Base-by-base conservation (phyloP, 2,888 invertebrate genomes). In the Agrilus biguttatus region DNA sequence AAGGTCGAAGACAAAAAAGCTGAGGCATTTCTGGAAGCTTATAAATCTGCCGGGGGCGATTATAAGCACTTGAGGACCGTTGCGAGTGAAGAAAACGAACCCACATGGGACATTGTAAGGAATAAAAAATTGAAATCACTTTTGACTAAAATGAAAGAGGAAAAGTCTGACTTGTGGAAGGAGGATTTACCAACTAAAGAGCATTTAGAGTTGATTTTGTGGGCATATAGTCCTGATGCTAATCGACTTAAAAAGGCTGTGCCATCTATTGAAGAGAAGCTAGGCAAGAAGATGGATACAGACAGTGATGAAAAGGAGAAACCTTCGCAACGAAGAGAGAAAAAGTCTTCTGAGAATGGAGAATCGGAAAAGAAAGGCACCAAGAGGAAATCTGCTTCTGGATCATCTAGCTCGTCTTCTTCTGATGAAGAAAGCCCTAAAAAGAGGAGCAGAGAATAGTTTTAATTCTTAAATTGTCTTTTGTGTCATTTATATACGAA, bases 161-260 rank as follows among this genome's bases (percentile, higher is more conserved):
- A 74, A 12, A 70, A 75, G 36, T 69, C 69, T 0, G 75, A 80
- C 53, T 63, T 82, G 1, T 80, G 79, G 61, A 71, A 73, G 23
- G 70, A 76, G 45, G 81, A 80, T 32, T 70, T 80, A 37, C 85
- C 85, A 0, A 78, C 79, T 0, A 67, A 72, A 35, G 75, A 78
- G 43, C 85, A 86, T 53, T 54, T 81, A 45, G 68, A 78, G 51
- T 65, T 83, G 55, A 72, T 85, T 37, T 68, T 83, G 43, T 84
- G 84, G 83, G 84, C 79, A 0, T 85, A 82, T 55, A 83, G 82
- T 38, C 80, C 83, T 0, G 83, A 84, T 47, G 72, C 75, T 0
- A 71, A 74, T 23, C 77, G 76, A 54, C 69, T 82, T 2, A 84
- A 83, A 57, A 78, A 72, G 47, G 71, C 68, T 46, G 53, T 72